Percentiles rank a stretch among this genome's conserved stretches.
Evolutionary conservation across 2,888 invertebrate species (phyloP).

Genomic region (Lycophotia porphyrea): DNA sequence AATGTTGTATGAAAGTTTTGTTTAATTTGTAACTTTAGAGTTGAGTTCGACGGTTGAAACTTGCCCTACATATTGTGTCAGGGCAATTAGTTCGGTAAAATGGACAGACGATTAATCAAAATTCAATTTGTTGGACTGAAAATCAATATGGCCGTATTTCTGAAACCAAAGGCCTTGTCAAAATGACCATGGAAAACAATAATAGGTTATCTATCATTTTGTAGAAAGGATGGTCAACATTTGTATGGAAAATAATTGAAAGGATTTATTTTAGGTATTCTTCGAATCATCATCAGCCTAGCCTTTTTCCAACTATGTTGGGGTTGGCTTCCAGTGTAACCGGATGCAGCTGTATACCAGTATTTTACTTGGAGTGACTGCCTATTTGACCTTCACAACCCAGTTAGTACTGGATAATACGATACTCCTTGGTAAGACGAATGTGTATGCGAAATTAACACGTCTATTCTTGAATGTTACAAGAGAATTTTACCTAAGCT

Average conservation of each 20-base stretch:
- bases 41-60: slow-evolving; percentile 19
- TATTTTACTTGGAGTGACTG: no score
- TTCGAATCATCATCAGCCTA: no score
- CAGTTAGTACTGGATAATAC: no score
- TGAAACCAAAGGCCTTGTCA: background rate
- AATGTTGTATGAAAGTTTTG: slow-evolving; percentile 49
- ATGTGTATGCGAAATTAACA: no score
- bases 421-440: no score
- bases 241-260: background rate
- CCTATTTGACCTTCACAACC: no score
- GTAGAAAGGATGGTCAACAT: background rate
- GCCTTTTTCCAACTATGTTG: no score
- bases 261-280: no score
- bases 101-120: slow-evolving; percentile 52
- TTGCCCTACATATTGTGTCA: slow-evolving; percentile 24
- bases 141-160: slow-evolving; percentile 7
- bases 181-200: background rate
- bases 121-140: slow-evolving; percentile 23
- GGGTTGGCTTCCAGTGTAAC: no score
- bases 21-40: slow-evolving; percentile 40
- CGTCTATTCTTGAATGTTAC: background rate
- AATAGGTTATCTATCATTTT: background rate
- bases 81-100: slow-evolving; percentile 50
- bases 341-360: no score
- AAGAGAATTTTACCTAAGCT: background rate